Evolutionary conservation across 2,113 vertebrate genomes (phyloP).

Genomic region (Leptobrachium leishanense): DNA sequence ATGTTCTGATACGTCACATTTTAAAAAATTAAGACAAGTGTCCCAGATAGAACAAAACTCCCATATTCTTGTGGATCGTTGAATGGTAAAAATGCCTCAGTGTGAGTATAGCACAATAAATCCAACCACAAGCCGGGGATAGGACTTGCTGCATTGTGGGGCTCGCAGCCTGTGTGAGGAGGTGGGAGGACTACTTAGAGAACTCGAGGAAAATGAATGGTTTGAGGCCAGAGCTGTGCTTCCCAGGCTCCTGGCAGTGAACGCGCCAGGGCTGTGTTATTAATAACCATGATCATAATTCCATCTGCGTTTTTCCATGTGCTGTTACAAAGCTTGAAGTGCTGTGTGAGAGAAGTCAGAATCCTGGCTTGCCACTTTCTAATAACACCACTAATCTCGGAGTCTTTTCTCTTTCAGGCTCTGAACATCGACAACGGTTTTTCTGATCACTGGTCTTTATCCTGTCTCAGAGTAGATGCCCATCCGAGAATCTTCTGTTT

Average conservation of each 20-base stretch:
- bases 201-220: conserved; percentile 47
- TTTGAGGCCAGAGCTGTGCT: conserved; percentile 46
- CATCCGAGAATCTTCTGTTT: conserved; percentile 30
- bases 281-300: conserved; percentile 48
- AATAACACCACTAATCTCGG: conserved; percentile 29
- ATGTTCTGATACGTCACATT: no score
- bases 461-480: conserved; percentile 47
- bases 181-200: conserved; percentile 35
- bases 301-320: conserved; percentile 47
- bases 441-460: conserved; percentile 49
- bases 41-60: no score
- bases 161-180: conserved; percentile 6
- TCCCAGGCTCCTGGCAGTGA: conserved; percentile 42
- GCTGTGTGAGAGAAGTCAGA: conserved; percentile 45
- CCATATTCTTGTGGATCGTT: not conserved
- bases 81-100: not conserved
- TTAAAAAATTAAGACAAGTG: no score
- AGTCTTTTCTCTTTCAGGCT: conserved; percentile 44
- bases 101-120: not conserved
- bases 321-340: conserved; percentile 46
- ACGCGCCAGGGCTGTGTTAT: conserved; percentile 39
- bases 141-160: conserved; percentile 6
- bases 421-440: conserved; percentile 43
- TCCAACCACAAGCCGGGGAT: not conserved
- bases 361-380: conserved; percentile 37